phyloP scores from a whole-genome alignment of 2,888 invertebrate genomes.

The Phlogophora meticulosa region DNA sequence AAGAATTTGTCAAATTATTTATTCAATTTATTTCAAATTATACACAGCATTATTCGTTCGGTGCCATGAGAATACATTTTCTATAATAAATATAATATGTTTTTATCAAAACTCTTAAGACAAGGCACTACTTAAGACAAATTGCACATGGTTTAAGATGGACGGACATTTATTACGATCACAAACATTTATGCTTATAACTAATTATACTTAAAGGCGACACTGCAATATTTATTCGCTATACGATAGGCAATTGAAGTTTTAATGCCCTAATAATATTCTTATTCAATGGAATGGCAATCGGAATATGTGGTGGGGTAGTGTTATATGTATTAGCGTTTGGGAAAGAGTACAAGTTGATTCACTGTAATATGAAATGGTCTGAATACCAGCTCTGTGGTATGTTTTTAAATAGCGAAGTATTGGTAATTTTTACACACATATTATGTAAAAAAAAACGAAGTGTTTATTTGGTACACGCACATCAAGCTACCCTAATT shows the following conservation, averaged over 20 bases:
- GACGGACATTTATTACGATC: constrained; percentile 85
- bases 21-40: constrained; percentile 57
- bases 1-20: constrained; percentile 31
- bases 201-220: constrained; percentile 35
- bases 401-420: no score
- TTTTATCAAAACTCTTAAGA: constrained; percentile 69
- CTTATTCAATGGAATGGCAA: constrained; percentile 7
- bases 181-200: constrained; percentile 76
- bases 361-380: no score
- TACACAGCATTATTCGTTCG: constrained; percentile 46
- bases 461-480: no score
- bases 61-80: constrained; percentile 47
- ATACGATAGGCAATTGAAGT: no score
- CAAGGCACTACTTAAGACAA: constrained; percentile 73
- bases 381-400: no score
- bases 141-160: constrained; percentile 77
- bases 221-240: constrained; percentile 29
- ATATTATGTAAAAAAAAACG: no score
- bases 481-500: no score
- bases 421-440: no score
- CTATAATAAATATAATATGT: constrained; percentile 77
- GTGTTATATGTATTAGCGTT: no score
- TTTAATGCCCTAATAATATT: background rate
- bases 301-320: constrained; percentile 17
- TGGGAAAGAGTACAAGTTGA: no score